Percentiles rank a stretch among this genome's conserved stretches.
Conservation (phyloP, 2,888 invertebrate genomes). For the Drosophila siamana region DNA sequence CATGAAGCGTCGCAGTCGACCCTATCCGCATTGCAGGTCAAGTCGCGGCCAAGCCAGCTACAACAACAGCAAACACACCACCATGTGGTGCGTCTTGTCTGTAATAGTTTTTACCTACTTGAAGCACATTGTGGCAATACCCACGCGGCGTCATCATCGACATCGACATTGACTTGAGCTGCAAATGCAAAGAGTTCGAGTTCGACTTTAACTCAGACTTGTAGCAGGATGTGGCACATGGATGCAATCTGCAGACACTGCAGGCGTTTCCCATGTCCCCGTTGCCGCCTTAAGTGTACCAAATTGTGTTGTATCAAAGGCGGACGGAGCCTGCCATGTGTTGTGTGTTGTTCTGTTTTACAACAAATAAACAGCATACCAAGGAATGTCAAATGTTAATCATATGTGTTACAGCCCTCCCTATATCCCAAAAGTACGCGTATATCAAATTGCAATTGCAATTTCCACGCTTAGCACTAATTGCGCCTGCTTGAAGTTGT, state of each 20-base stretch:
- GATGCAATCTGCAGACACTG: slow-evolving; percentile 81
- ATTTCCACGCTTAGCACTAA: slow-evolving; percentile 6
- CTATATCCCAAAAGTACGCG: slow-evolving; percentile 6
- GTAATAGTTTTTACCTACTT: slow-evolving; percentile 65
- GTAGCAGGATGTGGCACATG: slow-evolving; percentile 82
- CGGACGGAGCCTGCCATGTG: slow-evolving; percentile 43
- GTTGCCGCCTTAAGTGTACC: slow-evolving; percentile 67
- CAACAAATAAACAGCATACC: slow-evolving; percentile 26
- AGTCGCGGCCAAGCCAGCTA: slow-evolving; percentile 32
- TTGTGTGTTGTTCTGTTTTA: slow-evolving; percentile 31
- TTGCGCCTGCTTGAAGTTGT: neutral
- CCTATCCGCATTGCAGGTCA: slow-evolving; percentile 44
- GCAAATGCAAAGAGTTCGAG: neutral
- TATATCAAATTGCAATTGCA: slow-evolving; percentile 1
- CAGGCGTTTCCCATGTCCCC: slow-evolving; percentile 72
- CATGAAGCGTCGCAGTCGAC: slow-evolving; percentile 69
- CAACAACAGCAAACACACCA: slow-evolving; percentile 33
- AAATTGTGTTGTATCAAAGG: neutral
- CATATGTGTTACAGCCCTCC: slow-evolving; percentile 38
- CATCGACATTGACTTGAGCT: neutral
- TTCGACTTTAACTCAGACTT: slow-evolving; percentile 11
- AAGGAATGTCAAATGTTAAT: slow-evolving; percentile 60
- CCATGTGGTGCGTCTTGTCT: slow-evolving; percentile 32
- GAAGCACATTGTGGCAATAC: slow-evolving; percentile 63
- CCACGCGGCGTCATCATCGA: slow-evolving; percentile 51